Evolutionary conservation across 2,888 invertebrate genomes (phyloP).

Genomic region (Nasonovia ribisnigri): DNA sequence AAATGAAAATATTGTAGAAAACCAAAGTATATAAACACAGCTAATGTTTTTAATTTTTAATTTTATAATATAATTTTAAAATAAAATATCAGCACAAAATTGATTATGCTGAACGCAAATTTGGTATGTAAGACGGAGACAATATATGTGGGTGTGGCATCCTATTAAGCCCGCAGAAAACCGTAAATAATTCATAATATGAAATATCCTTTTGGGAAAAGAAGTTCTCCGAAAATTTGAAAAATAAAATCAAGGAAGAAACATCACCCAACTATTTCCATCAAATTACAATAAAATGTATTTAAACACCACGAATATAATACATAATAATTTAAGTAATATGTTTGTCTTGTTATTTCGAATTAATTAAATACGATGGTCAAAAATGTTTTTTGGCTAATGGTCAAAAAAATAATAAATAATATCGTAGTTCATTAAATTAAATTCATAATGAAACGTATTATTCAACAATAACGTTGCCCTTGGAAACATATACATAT

Average conservation of each 20-base stretch:
- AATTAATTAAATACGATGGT: conserved; percentile 38
- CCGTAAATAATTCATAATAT: background rate
- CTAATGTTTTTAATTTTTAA: background rate
- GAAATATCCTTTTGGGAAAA: background rate
- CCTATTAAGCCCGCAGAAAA: background rate
- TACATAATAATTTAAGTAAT: background rate
- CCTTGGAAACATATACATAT: conserved; percentile 10
- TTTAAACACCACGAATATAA: background rate
- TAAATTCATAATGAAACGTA: background rate
- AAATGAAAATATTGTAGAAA: background rate
- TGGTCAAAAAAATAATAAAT: conserved; percentile 17
- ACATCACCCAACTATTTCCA: background rate
- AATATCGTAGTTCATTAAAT: conserved; percentile 41
- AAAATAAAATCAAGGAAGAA: background rate
- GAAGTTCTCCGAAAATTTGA: background rate
- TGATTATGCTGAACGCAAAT: background rate
- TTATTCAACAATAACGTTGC: conserved; percentile 49
- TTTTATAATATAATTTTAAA: background rate
- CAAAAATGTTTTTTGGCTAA: conserved; percentile 51
- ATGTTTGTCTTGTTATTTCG: background rate
- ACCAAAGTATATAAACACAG: background rate
- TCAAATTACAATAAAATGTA: background rate
- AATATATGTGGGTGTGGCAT: background rate
- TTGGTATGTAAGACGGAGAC: background rate
- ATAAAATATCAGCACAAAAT: background rate